Conservation (phyloP, 2,797 vertebrate genomes). For the Acropternis orthonyx region DNA sequence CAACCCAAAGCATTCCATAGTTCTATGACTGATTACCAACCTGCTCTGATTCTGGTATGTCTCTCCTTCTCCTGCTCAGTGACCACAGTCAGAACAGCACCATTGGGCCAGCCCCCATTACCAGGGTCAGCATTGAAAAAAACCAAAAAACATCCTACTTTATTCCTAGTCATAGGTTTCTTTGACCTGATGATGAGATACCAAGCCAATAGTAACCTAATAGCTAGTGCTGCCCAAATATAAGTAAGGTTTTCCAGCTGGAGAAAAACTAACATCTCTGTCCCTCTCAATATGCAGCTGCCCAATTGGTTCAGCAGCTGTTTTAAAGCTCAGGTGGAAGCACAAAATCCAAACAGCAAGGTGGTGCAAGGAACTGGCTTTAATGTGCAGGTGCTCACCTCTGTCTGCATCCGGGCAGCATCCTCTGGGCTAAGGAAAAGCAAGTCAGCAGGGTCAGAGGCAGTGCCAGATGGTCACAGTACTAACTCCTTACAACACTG, state of each 20-base stretch:
- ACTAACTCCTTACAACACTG: background rate
- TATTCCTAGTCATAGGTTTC: background rate
- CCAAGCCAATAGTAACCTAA: background rate
- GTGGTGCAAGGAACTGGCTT: background rate
- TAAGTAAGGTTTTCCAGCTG: background rate
- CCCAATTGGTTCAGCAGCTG: background rate
- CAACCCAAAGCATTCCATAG: fast-evolving
- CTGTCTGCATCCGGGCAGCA: background rate
- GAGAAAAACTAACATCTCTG: background rate
- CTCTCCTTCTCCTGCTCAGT: background rate
- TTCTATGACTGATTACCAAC: background rate
- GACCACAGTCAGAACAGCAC: background rate
- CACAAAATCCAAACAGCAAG: background rate
- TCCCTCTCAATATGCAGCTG: background rate
- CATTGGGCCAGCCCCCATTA: background rate
- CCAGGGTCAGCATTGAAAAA: background rate
- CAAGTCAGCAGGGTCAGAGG: background rate
- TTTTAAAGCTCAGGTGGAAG: background rate
- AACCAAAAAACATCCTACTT: background rate
- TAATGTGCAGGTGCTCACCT: background rate
- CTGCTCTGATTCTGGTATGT: background rate
- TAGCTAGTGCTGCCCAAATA: background rate
- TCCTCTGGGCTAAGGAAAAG: background rate
- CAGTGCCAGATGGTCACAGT: background rate
- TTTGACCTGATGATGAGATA: background rate